Conservation (phyloP, 2,113 vertebrate species). For the Megalops atlanticus region DNA sequence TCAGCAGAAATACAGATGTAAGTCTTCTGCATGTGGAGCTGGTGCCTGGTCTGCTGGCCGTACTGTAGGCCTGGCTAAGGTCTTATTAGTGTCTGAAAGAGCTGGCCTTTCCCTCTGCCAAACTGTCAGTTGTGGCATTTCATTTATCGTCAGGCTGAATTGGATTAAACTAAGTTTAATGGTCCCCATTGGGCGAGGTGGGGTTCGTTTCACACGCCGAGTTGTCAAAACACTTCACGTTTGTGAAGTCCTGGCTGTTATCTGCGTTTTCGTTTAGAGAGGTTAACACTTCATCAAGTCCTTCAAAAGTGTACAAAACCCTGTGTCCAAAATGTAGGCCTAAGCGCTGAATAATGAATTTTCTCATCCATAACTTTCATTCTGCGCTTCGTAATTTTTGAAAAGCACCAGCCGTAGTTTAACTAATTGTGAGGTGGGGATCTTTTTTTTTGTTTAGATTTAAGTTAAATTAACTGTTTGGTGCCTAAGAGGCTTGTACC, state of each 20-base stretch:
- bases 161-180: neutral
- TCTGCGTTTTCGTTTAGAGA: too few relatives aligned
- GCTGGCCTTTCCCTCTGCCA: neutral
- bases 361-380: too few relatives aligned
- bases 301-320: too few relatives aligned
- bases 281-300: too few relatives aligned
- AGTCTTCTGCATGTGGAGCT: neutral
- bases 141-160: neutral
- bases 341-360: too few relatives aligned
- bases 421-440: neutral
- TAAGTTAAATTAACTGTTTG: conserved; percentile 20
- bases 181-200: neutral
- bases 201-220: neutral
- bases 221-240: neutral
- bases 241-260: too few relatives aligned
- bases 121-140: neutral
- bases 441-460: neutral
- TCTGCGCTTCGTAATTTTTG: neutral
- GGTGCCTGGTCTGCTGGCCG: neutral
- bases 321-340: neutral
- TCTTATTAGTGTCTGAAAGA: neutral
- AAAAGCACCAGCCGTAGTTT: neutral
- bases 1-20: neutral
- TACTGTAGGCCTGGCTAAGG: neutral
- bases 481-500: neutral